phyloP scores from a whole-genome alignment of 2,113 vertebrate genomes.

The Nothoprocta perdicaria region DNA sequence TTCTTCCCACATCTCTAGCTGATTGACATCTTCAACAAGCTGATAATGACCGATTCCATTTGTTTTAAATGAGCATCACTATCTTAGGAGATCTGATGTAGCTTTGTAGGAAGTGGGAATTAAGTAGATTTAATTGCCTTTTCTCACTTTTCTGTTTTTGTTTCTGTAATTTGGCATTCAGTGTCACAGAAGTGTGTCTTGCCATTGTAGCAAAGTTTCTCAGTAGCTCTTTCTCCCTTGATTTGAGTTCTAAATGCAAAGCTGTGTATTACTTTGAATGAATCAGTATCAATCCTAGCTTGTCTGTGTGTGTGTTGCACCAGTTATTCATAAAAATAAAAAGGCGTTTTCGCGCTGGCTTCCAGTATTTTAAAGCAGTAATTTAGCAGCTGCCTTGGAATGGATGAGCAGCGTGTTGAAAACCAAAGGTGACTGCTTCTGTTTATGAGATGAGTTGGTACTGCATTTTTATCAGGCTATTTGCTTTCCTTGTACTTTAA shows the following conservation, averaged over 20 bases:
- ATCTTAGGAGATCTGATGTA: conserved; percentile 58
- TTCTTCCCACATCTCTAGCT: conserved; percentile 50
- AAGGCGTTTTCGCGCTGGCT: not conserved
- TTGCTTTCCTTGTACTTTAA: conserved; percentile 26
- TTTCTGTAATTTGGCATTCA: conserved; percentile 38
- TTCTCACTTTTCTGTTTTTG: not conserved
- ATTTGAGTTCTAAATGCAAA: conserved; percentile 36
- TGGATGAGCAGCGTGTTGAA: not conserved
- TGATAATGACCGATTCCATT: conserved; percentile 69
- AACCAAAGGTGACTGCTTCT: conserved; percentile 43
- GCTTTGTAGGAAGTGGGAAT: conserved; percentile 60
- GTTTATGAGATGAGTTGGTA: conserved; percentile 25
- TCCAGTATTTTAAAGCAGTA: conserved; percentile 12
- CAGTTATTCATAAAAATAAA: conserved; percentile 43
- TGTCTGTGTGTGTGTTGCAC: not conserved
- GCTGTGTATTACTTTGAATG: not conserved
- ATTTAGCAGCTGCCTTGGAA: conserved; percentile 43
- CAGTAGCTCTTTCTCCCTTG: not conserved
- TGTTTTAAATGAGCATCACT: conserved; percentile 68
- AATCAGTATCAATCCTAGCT: not conserved
- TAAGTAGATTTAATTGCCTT: conserved; percentile 49
- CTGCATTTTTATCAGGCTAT: conserved; percentile 10
- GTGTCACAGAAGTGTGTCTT: not conserved
- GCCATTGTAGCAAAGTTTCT: not conserved
- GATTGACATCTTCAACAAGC: conserved; percentile 71